phyloP scores from a whole-genome alignment of 2,113 vertebrate species.

The Actenoides hombroni region DNA sequence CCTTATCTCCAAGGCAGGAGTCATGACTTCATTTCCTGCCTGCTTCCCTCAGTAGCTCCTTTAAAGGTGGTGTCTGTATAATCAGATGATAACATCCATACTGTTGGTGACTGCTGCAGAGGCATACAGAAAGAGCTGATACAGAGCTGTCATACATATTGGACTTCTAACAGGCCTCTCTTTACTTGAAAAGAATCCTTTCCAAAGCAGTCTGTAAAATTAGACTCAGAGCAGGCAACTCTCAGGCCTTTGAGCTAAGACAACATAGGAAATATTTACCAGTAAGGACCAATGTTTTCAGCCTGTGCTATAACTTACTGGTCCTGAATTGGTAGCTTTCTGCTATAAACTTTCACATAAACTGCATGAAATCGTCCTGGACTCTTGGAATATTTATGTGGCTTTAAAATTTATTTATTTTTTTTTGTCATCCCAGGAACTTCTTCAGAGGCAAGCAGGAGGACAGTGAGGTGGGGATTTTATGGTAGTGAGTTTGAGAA shows the following conservation, averaged over 20 bases:
- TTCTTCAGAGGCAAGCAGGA: not conserved
- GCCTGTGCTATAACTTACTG: not conserved
- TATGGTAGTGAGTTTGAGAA: not conserved
- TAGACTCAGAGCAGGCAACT: not conserved
- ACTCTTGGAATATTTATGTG: not conserved
- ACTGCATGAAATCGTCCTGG: not conserved
- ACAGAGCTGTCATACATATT: not conserved
- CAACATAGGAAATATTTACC: not conserved
- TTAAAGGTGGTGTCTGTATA: not conserved
- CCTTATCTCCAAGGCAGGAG: constrained; percentile 20
- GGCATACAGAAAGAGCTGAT: not conserved
- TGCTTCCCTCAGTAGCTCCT: not conserved
- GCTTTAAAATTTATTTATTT: not conserved
- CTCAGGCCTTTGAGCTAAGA: not conserved
- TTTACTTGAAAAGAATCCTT: not conserved
- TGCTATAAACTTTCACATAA: not conserved
- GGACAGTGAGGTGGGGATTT: not conserved
- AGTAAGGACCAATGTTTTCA: not conserved
- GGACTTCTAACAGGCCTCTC: not conserved
- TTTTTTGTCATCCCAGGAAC: not conserved
- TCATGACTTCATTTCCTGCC: not conserved
- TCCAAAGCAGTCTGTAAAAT: not conserved
- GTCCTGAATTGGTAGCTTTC: not conserved
- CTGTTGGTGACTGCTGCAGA: not conserved
- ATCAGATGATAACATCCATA: not conserved